Conservation (phyloP, 2,113 vertebrate genomes). For the Stigmatopora argus region DNA sequence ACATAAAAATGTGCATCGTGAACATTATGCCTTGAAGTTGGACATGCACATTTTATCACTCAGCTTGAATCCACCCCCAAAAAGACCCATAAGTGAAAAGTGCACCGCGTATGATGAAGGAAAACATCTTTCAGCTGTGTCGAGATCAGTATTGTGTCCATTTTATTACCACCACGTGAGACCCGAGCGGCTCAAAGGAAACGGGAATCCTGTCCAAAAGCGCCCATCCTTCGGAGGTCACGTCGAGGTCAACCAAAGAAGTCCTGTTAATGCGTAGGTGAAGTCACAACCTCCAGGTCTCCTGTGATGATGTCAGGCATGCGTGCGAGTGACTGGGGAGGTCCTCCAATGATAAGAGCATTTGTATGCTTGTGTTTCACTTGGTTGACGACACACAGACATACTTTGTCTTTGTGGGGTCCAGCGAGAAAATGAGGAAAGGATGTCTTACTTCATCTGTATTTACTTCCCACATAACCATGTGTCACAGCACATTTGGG, state of each 20-base stretch:
- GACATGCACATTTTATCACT: not conserved
- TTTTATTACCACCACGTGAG: conserved; percentile 62
- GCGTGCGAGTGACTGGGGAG: not conserved
- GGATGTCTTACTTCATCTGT: conserved; percentile 14
- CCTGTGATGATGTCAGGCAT: conserved; percentile 31
- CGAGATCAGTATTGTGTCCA: conserved; percentile 37
- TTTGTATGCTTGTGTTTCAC: conserved; percentile 27
- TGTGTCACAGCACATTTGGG: not conserved
- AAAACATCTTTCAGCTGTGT: conserved; percentile 50
- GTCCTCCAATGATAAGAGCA: not conserved
- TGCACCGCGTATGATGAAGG: conserved; percentile 14
- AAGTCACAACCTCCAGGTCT: conserved; percentile 48
- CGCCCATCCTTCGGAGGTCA: conserved; percentile 29
- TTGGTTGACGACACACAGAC: conserved; percentile 43
- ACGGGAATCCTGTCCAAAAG: conserved; percentile 46
- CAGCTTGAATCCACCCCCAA: conserved; percentile 16
- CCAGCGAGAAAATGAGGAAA: conserved; percentile 22
- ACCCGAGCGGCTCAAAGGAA: conserved; percentile 50
- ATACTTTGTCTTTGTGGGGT: conserved; percentile 28
- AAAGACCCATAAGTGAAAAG: conserved; percentile 19
- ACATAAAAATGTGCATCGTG: not conserved
- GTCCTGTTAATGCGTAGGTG: conserved; percentile 37
- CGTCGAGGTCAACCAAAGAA: conserved; percentile 30
- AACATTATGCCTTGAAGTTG: not conserved
- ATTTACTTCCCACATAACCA: conserved; percentile 13